Conservation (phyloP, 2,113 vertebrate genomes). For the Tyto alba region DNA sequence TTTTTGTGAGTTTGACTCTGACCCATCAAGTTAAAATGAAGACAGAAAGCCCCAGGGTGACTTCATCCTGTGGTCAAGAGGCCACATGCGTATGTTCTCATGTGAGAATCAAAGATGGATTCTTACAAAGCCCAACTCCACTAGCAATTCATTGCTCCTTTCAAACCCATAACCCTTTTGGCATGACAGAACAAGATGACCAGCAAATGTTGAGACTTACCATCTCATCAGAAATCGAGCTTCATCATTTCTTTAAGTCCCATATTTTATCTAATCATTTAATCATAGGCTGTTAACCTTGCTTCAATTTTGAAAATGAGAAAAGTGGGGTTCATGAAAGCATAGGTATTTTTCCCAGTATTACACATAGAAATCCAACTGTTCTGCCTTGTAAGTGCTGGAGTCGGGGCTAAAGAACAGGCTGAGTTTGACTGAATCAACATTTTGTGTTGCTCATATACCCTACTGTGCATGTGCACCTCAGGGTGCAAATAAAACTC, state of each 20-base stretch:
- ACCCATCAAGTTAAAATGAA: not conserved
- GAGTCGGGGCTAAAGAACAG: not conserved
- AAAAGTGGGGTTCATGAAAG: not conserved
- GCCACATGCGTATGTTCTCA: fast-evolving
- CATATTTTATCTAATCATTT: not conserved
- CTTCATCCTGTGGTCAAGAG: not conserved
- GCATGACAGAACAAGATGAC: not conserved
- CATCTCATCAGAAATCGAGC: not conserved
- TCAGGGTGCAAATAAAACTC: not conserved
- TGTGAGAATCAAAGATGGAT: not conserved
- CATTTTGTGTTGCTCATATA: not conserved
- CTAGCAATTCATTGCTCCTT: not conserved
- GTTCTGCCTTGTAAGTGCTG: not conserved
- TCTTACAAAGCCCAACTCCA: not conserved
- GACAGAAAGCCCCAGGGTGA: not conserved
- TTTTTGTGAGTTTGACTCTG: not conserved
- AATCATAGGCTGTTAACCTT: not conserved
- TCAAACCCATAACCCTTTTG: not conserved
- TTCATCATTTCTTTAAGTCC: not conserved
- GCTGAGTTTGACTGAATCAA: not conserved
- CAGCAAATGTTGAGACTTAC: not conserved
- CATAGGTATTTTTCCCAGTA: not conserved
- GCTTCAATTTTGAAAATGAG: not conserved
- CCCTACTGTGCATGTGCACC: too few species aligned
- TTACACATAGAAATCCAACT: not conserved